Conservation (phyloP, 2,113 vertebrate species). For the Brevimyrus niger region DNA sequence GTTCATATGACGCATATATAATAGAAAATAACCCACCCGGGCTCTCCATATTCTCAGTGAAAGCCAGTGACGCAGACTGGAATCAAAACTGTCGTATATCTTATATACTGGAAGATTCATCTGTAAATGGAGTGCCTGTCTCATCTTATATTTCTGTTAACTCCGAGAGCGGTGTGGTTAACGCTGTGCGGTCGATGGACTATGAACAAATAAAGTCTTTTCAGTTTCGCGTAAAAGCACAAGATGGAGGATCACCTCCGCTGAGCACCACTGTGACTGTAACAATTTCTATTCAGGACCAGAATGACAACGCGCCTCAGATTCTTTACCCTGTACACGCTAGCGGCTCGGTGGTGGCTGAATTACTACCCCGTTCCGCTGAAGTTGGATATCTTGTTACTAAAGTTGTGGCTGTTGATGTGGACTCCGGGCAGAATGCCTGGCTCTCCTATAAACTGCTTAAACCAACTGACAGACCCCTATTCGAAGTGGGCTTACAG, state of each 20-base stretch:
- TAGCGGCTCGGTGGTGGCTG: conserved; percentile 19
- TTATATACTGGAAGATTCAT: conserved; percentile 24
- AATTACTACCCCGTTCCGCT: conserved; percentile 25
- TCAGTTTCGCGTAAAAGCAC: conserved; percentile 28
- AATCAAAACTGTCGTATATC: conserved; percentile 27
- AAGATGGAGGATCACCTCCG: conserved; percentile 33
- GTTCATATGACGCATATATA: conserved; percentile 25
- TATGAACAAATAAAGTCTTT: conserved; percentile 34
- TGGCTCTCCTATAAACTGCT: conserved; percentile 48
- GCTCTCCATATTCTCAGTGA: conserved; percentile 29
- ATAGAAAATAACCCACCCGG: conserved; percentile 38
- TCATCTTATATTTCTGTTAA: conserved; percentile 34
- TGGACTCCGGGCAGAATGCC: conserved; percentile 47
- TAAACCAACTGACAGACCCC: conserved; percentile 33
- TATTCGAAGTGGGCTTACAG: conserved; percentile 27
- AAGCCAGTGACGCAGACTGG: conserved; percentile 30
- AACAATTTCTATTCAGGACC: conserved; percentile 35
- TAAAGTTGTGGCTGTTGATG: conserved; percentile 51
- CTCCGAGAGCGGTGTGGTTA: conserved; percentile 29
- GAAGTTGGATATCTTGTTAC: conserved; percentile 40
- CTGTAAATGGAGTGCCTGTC: conserved; percentile 18
- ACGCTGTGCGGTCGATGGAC: conserved; percentile 34
- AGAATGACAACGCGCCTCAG: conserved; percentile 42
- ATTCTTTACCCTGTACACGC: conserved; percentile 35
- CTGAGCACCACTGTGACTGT: conserved; percentile 36